Percentiles rank a stretch among this genome's conserved stretches.
phyloP scores from a whole-genome alignment of 2,113 vertebrate genomes.

The Hystrix brachyura region DNA sequence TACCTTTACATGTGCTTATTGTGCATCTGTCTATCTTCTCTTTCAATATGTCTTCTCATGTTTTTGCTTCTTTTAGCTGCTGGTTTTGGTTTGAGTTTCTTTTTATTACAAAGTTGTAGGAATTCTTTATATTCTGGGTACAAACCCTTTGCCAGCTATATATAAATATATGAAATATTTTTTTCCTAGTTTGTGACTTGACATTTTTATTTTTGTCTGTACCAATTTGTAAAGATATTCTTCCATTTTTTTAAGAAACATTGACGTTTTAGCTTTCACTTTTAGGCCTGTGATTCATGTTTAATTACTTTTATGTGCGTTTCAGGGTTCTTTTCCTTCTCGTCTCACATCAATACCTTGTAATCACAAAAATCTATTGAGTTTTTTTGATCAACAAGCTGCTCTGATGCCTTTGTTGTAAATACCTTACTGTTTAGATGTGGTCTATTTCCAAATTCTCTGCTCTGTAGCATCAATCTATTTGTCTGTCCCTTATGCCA shows the following conservation, averaged over 20 bases:
- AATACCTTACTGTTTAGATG: background rate
- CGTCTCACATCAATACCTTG: background rate
- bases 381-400: background rate
- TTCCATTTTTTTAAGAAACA: conserved; percentile 21
- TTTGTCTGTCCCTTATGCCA: background rate
- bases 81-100: conserved; percentile 5
- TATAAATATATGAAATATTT: background rate
- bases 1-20: conserved; percentile 26
- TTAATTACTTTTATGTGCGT: conserved; percentile 46
- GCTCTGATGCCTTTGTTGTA: background rate
- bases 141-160: background rate
- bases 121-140: conserved; percentile 29
- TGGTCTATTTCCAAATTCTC: conserved; percentile 30
- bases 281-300: conserved; percentile 47
- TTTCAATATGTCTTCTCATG: background rate
- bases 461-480: background rate
- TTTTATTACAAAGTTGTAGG: conserved; percentile 13
- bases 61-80: background rate
- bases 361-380: conserved; percentile 25
- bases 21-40: background rate
- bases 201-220: conserved; percentile 46
- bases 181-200: conserved; percentile 6
- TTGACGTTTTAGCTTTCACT: conserved; percentile 20
- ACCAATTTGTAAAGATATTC: background rate
- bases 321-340: background rate